Percentiles rank a stretch among this genome's conserved stretches.
These are phyloP conservation scores for Falco berigora DNA, from an alignment of 2,797 vertebrate genomes.

Conservation along the genomic window DNA sequence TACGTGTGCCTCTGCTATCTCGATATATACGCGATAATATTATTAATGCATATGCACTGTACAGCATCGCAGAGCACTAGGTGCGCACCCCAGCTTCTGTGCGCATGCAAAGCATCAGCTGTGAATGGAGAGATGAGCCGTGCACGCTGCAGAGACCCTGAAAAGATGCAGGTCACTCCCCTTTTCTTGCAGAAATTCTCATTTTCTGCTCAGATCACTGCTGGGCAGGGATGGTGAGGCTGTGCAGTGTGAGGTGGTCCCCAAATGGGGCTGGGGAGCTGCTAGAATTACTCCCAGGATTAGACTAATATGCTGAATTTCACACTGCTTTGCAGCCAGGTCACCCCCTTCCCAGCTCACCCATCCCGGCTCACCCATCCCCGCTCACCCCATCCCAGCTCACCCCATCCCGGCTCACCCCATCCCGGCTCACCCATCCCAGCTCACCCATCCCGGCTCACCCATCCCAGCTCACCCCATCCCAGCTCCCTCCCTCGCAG, in stretches of 20 bases:
- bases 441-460: not conserved
- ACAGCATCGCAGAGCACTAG: accelerated
- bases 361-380: not conserved
- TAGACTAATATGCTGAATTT: not conserved
- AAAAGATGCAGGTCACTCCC: accelerated
- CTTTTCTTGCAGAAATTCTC: not conserved
- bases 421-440: not conserved
- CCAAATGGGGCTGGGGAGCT: not conserved
- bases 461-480: not conserved
- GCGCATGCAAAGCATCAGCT: accelerated
- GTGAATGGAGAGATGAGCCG: accelerated
- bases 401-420: not conserved
- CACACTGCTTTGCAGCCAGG: not conserved
- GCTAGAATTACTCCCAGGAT: not conserved
- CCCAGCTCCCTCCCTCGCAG: accelerated
- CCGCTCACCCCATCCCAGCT: no score
- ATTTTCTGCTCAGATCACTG: not conserved
- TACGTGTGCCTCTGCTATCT: accelerated
- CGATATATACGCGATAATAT: accelerated
- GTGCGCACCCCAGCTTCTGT: not conserved
- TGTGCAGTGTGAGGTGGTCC: accelerated
- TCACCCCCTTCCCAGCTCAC: not conserved
- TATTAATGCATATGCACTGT: accelerated
- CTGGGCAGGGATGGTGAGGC: not conserved
- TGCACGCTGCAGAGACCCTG: accelerated